Evolutionary conservation across 2,113 vertebrate species (phyloP).

Genomic region (Leptosomus discolor): DNA sequence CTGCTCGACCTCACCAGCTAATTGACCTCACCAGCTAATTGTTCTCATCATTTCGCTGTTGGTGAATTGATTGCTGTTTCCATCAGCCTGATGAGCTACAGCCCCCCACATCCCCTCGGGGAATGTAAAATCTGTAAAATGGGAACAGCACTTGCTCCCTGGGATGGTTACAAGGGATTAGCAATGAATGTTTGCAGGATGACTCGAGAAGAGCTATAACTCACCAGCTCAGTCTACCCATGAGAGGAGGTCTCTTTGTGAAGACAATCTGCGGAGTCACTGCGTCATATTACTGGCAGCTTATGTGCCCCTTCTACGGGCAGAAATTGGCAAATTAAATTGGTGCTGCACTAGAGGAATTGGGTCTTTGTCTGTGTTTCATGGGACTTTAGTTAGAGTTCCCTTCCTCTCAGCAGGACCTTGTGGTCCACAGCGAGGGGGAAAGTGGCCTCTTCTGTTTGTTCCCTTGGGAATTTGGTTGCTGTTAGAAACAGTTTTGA

Average conservation of each 20-base stretch:
- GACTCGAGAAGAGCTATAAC: background rate
- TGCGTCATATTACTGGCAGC: background rate
- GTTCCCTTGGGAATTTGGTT: background rate
- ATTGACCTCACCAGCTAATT: background rate
- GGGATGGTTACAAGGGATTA: background rate
- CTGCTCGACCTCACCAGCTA: background rate
- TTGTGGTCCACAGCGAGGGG: accelerated
- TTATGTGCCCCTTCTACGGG: accelerated
- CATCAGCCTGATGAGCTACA: background rate
- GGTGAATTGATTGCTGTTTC: background rate
- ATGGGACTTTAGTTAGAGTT: background rate
- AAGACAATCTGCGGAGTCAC: background rate
- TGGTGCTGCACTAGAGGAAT: background rate
- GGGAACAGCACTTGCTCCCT: background rate
- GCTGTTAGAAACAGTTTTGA: background rate
- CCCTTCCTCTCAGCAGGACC: background rate
- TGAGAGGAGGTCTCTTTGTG: background rate
- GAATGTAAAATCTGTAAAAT: background rate
- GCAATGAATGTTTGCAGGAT: background rate
- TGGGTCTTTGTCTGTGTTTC: background rate
- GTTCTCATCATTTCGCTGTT: accelerated
- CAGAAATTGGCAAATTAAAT: background rate
- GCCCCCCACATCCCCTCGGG: accelerated
- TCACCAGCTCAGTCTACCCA: background rate
- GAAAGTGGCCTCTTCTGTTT: background rate